Conservation (phyloP, 1,140 invertebrate genomes). For the fruit fly (Drosophila melanogaster) region DNA sequence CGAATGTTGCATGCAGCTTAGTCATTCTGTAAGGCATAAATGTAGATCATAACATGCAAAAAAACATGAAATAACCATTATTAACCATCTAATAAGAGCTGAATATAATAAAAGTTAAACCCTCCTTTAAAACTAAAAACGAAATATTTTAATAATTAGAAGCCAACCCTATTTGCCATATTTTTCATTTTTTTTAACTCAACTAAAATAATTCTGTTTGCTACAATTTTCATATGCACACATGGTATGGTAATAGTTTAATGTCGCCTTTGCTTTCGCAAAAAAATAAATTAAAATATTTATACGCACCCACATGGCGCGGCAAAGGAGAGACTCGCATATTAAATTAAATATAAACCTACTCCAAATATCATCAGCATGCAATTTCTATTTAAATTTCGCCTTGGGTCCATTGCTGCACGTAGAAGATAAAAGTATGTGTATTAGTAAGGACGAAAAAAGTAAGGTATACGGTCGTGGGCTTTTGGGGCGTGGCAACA, state of each 20-base stretch:
- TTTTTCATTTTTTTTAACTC: too few relatives aligned
- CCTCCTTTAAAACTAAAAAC: too few relatives aligned
- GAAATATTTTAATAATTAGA: too few relatives aligned
- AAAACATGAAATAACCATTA: too few relatives aligned
- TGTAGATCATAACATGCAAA: too few relatives aligned
- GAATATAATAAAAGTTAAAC: not conserved
- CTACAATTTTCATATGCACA: not conserved
- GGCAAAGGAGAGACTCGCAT: constrained; percentile 33
- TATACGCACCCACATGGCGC: constrained; percentile 29
- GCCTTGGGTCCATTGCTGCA: constrained; percentile 69
- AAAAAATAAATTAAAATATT: constrained; percentile 73
- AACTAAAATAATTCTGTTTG: not conserved
- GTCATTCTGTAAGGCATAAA: too few relatives aligned
- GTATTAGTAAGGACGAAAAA: constrained; percentile 27
- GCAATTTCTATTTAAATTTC: constrained; percentile 81
- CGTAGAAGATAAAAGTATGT: constrained; percentile 75
- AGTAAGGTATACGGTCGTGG: constrained; percentile 15
- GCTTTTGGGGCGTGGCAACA: constrained; percentile 51
- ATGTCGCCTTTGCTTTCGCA: constrained; percentile 1
- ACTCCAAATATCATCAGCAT: constrained; percentile 79
- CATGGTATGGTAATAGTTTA: not conserved
- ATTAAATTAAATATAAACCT: constrained; percentile 81
- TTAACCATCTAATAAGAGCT: too few relatives aligned
- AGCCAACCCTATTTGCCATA: too few relatives aligned
- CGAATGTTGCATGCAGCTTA: constrained; percentile 1